Evolutionary conservation across 1,140 invertebrate genomes (phyloP), one percentile per base, ranked within the genome.

Genomic region (Phortica variegata): DNA sequence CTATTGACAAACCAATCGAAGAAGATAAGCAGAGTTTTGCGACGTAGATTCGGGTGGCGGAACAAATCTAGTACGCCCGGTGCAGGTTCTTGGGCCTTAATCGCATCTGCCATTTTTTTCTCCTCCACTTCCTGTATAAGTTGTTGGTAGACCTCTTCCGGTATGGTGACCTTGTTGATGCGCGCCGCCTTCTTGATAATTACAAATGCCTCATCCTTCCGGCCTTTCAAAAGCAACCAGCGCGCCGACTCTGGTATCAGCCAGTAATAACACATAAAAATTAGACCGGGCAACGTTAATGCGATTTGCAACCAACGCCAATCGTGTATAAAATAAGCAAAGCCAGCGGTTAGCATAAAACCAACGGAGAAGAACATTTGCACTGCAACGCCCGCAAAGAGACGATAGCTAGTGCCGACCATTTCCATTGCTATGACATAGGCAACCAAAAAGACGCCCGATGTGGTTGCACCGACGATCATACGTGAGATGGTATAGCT

Each of bases 351-450:
- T 20, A 88, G 72, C 66, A 90, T 83, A 45, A 89, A 88, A 18
- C 89, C 90, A 12, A 83, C 72, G 1, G 88, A 87, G 76, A 91
- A 93, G 72, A 90, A 89, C 74, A 87, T 81, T 75, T 89, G 86
- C 60, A 83, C 84, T 2, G 86, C 83, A 15, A 89, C 84, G 3
- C 89, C 89, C 34, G 87, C 87, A 31, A 89, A 79, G 23, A 87
- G 81, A 42, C 91, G 80, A 70, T 86, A 88, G 19, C 80, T 80
- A 2, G 88, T 83, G 1, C 89, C 88, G 10, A 92, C 88, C 84
- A 90, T 88, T 79, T 93, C 90, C 66, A 92, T 80, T 47, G 87
- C 89, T 42, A 91, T 85, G 5, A 90, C 87, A 61, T 90, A 91
- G 31, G 85, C 85, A 8, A 89, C 86, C 45, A 90, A 77, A 62